phyloP scores from a whole-genome alignment of 2,888 invertebrate genomes.

The Dolichopus griseipennis region DNA sequence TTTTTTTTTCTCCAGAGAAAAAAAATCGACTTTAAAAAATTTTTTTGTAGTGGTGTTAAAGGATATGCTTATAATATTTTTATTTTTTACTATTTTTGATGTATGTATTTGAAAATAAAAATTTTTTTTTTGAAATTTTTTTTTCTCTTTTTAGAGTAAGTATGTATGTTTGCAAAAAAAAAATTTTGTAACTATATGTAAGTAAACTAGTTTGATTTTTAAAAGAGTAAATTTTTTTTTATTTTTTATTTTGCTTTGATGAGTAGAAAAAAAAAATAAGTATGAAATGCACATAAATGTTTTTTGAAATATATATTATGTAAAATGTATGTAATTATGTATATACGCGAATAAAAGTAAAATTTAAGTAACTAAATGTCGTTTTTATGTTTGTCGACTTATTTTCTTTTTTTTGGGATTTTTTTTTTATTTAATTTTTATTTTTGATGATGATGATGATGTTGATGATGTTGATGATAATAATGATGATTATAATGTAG shows the following conservation, averaged over 20 bases:
- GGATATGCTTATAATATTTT: neutral
- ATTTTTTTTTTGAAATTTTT: too few species aligned
- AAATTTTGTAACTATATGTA: neutral
- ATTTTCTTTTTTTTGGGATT: too few species aligned
- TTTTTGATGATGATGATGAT: neutral
- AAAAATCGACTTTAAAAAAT: neutral
- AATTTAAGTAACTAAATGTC: neutral
- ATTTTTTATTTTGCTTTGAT: neutral
- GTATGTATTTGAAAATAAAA: too few species aligned
- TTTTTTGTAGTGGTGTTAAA: neutral
- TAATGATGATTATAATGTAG: too few species aligned
- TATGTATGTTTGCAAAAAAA: neutral
- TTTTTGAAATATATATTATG: neutral
- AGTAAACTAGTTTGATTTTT: neutral
- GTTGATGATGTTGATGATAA: too few species aligned
- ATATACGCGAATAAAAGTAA: neutral
- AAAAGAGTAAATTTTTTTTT: neutral
- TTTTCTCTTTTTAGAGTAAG: too few species aligned
- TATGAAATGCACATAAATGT: neutral
- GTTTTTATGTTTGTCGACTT: neutral
- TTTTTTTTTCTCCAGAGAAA: neutral
- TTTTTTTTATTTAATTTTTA: too few species aligned
- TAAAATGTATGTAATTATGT: too few species aligned
- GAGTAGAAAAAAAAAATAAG: too few species aligned
- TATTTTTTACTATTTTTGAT: too few species aligned